Percentiles rank a stretch among this genome's conserved stretches.
Evolutionary conservation across 1,140 invertebrate genomes (phyloP).

Genomic region (Sycobia sp.): DNA sequence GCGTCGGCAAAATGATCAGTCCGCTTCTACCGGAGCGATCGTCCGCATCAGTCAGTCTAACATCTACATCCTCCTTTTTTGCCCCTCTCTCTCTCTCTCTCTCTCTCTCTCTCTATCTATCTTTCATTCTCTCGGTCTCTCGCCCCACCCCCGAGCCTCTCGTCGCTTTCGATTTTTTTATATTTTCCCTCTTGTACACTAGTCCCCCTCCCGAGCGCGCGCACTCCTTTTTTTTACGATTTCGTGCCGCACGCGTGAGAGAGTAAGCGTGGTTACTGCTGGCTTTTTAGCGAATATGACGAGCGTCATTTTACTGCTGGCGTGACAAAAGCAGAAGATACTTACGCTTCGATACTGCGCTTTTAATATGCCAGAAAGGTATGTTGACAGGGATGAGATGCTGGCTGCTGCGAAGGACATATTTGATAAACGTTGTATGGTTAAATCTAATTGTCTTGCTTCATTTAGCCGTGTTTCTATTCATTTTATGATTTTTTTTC

Average conservation of each 20-base stretch:
- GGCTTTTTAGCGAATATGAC: slow-evolving; percentile 32
- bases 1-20: slow-evolving; percentile 59
- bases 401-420: slow-evolving; percentile 11
- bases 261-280: slow-evolving; percentile 2
- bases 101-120: too few species aligned
- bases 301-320: slow-evolving; percentile 23
- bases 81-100: too few species aligned
- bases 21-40: slow-evolving; percentile 53
- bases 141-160: background rate
- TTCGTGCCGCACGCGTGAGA: slow-evolving; percentile 13
- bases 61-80: slow-evolving; percentile 8
- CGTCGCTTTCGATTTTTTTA: background rate
- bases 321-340: slow-evolving; percentile 31
- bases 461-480: background rate
- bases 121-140: slow-evolving; percentile 3
- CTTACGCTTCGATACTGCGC: slow-evolving; percentile 22
- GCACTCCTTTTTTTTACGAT: slow-evolving; percentile 26
- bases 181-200: slow-evolving; percentile 8
- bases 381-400: background rate
- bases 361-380: slow-evolving; percentile 21
- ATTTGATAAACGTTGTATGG: slow-evolving; percentile 5
- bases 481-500: too few species aligned
- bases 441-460: slow-evolving; percentile 17
- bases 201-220: background rate
- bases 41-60: slow-evolving; percentile 49